phyloP scores from a whole-genome alignment of 2,113 vertebrate genomes.

The Azemiops feae region DNA sequence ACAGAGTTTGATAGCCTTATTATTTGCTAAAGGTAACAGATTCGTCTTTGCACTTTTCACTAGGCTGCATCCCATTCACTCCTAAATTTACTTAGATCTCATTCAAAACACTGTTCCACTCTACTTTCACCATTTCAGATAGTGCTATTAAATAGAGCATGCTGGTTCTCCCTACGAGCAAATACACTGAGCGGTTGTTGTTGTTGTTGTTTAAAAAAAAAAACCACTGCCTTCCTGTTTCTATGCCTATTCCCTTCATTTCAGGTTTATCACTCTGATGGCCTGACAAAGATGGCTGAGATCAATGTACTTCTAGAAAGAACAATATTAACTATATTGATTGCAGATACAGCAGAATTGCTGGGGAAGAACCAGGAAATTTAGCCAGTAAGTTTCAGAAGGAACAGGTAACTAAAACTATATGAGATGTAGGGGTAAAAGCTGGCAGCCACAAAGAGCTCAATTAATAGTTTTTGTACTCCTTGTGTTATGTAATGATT shows the following conservation, averaged over 20 bases:
- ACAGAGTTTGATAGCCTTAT: conserved; percentile 5
- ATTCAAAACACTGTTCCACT: conserved; percentile 4
- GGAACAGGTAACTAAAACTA: neutral
- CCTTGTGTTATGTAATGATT: neutral
- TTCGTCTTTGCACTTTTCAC: neutral
- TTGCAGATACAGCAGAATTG: neutral
- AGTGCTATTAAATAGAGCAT: conserved; percentile 3
- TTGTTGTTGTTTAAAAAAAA: neutral
- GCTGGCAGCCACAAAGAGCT: neutral
- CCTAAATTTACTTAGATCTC: conserved; percentile 9
- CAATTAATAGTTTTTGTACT: neutral
- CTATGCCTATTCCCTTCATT: neutral
- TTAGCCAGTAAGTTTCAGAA: neutral
- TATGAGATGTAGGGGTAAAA: neutral
- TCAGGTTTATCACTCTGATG: neutral
- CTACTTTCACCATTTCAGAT: neutral
- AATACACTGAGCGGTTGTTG: neutral
- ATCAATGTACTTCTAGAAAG: conserved; percentile 17
- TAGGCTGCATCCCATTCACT: conserved; percentile 7
- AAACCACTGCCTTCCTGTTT: neutral
- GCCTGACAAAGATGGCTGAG: neutral
- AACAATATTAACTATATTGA: neutral
- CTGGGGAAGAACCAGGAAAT: neutral
- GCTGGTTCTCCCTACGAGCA: neutral
- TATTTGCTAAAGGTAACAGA: conserved; percentile 13